phyloP scores from a whole-genome alignment of 2,888 invertebrate genomes.

The Allolobophora icterica region DNA sequence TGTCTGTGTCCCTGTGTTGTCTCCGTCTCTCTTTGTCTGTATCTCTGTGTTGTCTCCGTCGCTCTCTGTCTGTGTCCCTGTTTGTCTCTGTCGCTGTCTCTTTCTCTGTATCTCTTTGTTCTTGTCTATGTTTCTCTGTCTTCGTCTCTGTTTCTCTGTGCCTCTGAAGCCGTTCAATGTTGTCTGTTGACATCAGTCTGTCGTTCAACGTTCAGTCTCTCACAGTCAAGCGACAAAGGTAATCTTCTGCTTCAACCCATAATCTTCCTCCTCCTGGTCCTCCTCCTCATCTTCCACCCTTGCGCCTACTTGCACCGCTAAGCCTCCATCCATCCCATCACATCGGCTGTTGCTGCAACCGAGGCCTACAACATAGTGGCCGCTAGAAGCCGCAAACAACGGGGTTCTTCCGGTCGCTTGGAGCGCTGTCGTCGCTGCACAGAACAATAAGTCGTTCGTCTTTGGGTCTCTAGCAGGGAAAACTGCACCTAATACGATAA shows the following conservation, averaged over 20 bases:
- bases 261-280: background rate
- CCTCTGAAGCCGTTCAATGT: background rate
- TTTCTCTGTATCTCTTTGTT: too few relatives aligned
- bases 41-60: too few relatives aligned
- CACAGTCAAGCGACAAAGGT: background rate
- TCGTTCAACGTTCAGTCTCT: too few relatives aligned
- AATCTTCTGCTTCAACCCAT: background rate
- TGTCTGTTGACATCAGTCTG: too few relatives aligned
- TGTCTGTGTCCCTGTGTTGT: too few relatives aligned
- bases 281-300: background rate
- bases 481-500: background rate
- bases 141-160: too few relatives aligned
- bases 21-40: too few relatives aligned
- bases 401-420: background rate
- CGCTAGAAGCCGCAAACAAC: slow-evolving; percentile 6
- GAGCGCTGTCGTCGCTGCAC: background rate
- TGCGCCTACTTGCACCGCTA: background rate
- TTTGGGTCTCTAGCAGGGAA: background rate
- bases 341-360: background rate
- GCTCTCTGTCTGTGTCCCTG: too few relatives aligned
- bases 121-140: too few relatives aligned
- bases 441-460: slow-evolving; percentile 1
- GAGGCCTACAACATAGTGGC: background rate
- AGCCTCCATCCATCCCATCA: background rate
- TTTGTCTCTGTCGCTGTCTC: too few relatives aligned